These are phyloP conservation scores for Campoletis raptor DNA, from an alignment of 2,888 invertebrate species.

Conservation along the genomic window DNA sequence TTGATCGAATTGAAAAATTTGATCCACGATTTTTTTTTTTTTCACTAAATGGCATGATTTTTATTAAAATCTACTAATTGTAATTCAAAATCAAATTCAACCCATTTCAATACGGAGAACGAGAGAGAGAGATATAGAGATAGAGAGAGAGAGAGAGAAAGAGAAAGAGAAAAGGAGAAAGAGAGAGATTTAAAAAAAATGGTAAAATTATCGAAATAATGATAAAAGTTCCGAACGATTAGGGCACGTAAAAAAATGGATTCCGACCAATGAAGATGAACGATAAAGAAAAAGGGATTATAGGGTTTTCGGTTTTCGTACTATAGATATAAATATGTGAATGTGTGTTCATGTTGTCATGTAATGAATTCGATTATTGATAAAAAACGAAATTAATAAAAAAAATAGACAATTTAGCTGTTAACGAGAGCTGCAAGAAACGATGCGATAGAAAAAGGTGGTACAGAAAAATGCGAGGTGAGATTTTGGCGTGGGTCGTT, in stretches of 20 bases:
- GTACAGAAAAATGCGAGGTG: conserved; percentile 67
- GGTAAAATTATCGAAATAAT: conserved; percentile 19
- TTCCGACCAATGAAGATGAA: conserved; percentile 41
- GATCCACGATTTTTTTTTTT: neutral
- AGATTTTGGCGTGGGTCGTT: conserved; percentile 61
- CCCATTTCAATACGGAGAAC: conserved; percentile 31
- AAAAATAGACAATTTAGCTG: conserved; percentile 5
- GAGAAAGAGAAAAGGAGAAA: conserved; percentile 30
- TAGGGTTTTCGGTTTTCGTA: conserved; percentile 39
- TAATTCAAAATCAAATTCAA: conserved; percentile 21
- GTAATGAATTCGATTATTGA: conserved; percentile 34
- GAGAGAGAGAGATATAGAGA: conserved; percentile 48
- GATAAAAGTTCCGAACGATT: conserved; percentile 40
- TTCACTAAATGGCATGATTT: neutral
- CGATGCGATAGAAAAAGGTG: conserved; percentile 61
- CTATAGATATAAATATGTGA: conserved; percentile 17
- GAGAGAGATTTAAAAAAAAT: conserved; percentile 6
- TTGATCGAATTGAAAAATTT: neutral
- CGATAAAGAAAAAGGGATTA: conserved; percentile 13
- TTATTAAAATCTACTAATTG: neutral
- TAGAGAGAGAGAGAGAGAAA: conserved; percentile 43
- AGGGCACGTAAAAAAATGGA: conserved; percentile 6
- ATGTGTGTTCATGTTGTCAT: conserved; percentile 27
- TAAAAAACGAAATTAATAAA: conserved; percentile 17
- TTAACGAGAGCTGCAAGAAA: conserved; percentile 68